Conservation (phyloP, 2,113 vertebrate genomes). For the Columba janthina region DNA sequence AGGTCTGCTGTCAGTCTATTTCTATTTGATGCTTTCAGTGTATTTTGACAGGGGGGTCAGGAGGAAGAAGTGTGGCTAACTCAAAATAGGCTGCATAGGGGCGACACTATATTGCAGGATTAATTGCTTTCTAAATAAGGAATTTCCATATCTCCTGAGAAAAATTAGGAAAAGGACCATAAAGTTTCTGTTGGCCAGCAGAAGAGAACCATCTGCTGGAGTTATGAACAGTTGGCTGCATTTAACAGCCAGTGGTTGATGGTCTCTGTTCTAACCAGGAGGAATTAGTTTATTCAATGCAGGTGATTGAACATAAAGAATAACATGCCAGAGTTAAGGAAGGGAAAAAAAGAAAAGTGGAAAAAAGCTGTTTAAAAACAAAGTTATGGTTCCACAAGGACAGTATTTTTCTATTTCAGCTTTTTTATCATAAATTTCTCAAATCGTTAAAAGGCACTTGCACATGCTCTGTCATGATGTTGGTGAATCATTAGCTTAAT, state of each 20-base stretch:
- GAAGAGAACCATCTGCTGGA: conserved; percentile 59
- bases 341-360: background rate
- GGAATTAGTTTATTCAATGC: background rate
- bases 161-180: conserved; percentile 34
- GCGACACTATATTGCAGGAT: background rate
- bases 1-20: background rate
- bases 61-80: background rate
- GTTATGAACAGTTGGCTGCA: background rate
- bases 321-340: background rate
- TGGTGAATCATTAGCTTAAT: conserved; percentile 21
- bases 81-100: background rate
- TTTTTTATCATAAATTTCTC: conserved; percentile 2
- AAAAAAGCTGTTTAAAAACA: background rate
- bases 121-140: conserved; percentile 48
- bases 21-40: background rate
- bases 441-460: conserved; percentile 16
- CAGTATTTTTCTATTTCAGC: background rate
- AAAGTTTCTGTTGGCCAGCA: conserved; percentile 51
- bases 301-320: conserved; percentile 12
- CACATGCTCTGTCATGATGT: background rate
- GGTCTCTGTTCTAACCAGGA: background rate
- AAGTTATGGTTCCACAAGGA: background rate
- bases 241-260: conserved; percentile 45
- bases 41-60: background rate
- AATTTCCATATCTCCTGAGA: conserved; percentile 14